Conservation (phyloP, 1,140 invertebrate species). For the Pseudoatta argentina region DNA sequence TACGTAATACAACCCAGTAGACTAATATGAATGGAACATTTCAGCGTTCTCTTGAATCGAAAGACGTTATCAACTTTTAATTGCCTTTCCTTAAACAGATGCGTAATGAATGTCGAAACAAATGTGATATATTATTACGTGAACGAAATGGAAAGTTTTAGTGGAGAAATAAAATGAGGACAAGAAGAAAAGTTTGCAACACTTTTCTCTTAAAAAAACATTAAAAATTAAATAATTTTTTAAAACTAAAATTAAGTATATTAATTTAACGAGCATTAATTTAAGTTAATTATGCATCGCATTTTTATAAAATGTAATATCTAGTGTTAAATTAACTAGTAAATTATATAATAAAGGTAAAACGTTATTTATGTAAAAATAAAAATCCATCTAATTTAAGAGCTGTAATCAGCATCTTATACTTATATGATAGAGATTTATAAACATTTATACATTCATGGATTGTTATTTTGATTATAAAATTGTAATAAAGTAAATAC, state of each 20-base stretch:
- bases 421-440: not conserved
- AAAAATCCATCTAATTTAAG: not conserved
- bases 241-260: not conserved
- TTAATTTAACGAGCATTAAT: not conserved
- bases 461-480: constrained; percentile 13
- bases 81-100: not conserved
- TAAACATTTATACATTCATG: not conserved
- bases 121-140: not conserved
- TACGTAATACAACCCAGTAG: constrained; percentile 32
- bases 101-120: not conserved
- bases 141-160: not conserved
- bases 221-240: not conserved
- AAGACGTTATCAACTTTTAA: constrained; percentile 14
- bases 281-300: not conserved
- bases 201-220: not conserved
- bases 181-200: not conserved
- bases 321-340: not conserved
- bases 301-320: not conserved
- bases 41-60: constrained; percentile 5
- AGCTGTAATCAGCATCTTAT: not conserved
- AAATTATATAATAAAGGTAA: not conserved
- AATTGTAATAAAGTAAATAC: not conserved
- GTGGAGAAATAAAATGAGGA: not conserved
- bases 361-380: not conserved
- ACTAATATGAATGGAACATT: constrained; percentile 23